Evolutionary conservation across 2,113 vertebrate genomes (phyloP).

Genomic region (Psilopogon haemacephalus): DNA sequence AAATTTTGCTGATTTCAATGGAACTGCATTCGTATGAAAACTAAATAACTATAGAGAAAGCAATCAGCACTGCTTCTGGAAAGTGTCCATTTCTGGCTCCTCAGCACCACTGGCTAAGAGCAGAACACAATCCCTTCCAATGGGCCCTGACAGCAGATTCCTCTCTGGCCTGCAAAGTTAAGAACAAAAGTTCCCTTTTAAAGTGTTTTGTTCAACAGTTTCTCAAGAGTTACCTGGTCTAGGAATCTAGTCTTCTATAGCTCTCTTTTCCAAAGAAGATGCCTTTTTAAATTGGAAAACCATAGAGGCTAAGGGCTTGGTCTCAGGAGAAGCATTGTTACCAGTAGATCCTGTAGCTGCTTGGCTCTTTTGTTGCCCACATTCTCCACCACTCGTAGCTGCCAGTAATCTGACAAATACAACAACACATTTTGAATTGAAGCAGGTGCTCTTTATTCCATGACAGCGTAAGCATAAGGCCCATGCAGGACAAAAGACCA

Average conservation of each 20-base stretch:
- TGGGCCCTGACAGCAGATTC: accelerated
- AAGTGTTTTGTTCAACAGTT: not conserved
- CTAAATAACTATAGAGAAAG: not conserved
- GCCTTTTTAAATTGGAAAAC: not conserved
- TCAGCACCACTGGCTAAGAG: not conserved
- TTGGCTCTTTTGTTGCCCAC: too few relatives aligned
- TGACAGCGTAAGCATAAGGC: too few relatives aligned
- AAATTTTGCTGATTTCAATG: not conserved
- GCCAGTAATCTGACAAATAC: too few relatives aligned
- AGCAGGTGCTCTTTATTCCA: too few relatives aligned
- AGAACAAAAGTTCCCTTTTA: not conserved
- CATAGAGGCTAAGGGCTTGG: not conserved
- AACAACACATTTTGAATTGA: too few relatives aligned
- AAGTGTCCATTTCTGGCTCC: not conserved
- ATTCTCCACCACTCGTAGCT: too few relatives aligned
- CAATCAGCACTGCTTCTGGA: not conserved
- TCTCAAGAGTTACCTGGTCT: not conserved
- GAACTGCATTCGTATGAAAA: not conserved
- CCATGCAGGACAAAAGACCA: too few relatives aligned
- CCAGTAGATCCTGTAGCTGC: too few relatives aligned
- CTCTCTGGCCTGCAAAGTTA: not conserved
- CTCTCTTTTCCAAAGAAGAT: not conserved
- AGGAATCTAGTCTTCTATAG: not conserved
- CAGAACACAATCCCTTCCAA: not conserved
- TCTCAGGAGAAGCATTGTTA: not conserved